phyloP scores from a whole-genome alignment of 2,797 vertebrate genomes.

The Clarias laeviceps region DNA sequence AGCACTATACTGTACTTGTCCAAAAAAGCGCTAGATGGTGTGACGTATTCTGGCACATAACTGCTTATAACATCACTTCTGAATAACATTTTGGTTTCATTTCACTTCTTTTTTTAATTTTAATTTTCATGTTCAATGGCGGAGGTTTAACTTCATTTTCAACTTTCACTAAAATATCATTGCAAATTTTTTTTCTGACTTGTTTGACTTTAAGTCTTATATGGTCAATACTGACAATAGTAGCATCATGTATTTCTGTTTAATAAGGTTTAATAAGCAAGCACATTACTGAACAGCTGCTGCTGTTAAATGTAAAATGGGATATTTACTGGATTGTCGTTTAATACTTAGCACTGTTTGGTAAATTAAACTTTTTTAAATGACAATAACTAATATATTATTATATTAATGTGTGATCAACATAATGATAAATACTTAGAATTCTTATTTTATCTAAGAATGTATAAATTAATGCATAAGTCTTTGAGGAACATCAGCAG shows the following conservation, averaged over 20 bases:
- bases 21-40: too few species aligned
- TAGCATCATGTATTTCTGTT: conserved; percentile 5
- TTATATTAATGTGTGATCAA: not conserved
- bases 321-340: not conserved
- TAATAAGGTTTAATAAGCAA: not conserved
- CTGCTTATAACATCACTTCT: too few species aligned
- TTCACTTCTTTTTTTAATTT: too few species aligned
- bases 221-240: conserved; percentile 1
- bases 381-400: not conserved
- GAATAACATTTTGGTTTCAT: too few species aligned
- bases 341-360: not conserved
- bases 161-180: conserved; percentile 13
- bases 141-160: too few species aligned
- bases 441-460: not conserved
- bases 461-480: not conserved
- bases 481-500: not conserved
- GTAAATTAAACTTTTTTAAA: not conserved
- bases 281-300: not conserved
- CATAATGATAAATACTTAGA: not conserved
- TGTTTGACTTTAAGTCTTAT: not conserved
- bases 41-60: too few species aligned
- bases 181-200: not conserved
- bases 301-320: not conserved
- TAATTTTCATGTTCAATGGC: too few species aligned
- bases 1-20: too few species aligned